These are phyloP conservation scores for Melieria crassipennis DNA, from an alignment of 2,888 invertebrate genomes.

Conservation along the genomic window DNA sequence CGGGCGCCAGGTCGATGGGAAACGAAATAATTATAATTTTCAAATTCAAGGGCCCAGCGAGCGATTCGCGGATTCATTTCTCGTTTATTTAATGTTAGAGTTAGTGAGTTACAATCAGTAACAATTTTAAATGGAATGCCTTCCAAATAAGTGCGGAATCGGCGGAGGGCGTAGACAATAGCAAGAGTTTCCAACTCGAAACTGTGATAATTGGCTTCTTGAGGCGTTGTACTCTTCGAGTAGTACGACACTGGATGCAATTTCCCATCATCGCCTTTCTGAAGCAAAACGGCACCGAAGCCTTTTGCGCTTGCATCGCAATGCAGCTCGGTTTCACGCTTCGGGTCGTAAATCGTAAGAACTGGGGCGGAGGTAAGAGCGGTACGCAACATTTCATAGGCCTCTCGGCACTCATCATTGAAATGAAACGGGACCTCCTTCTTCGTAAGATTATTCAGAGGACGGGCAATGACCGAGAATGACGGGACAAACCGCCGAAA, in stretches of 20 bases:
- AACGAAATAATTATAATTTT: conserved; percentile 39
- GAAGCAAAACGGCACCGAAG: conserved; percentile 35
- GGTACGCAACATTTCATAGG: too few species aligned
- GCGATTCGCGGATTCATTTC: conserved; percentile 46
- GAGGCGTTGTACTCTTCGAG: conserved; percentile 42
- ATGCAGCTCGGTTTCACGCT: too few species aligned
- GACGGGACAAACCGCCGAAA: too few species aligned
- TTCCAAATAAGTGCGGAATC: conserved; percentile 39
- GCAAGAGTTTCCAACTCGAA: conserved; percentile 55
- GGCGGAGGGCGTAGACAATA: conserved; percentile 40
- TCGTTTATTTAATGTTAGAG: conserved; percentile 45
- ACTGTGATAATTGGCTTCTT: conserved; percentile 48
- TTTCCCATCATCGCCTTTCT: conserved; percentile 29
- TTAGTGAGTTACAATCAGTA: conserved; percentile 38
- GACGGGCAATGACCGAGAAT: too few species aligned
- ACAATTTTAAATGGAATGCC: conserved; percentile 36
- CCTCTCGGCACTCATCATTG: too few species aligned
- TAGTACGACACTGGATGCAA: conserved; percentile 33
- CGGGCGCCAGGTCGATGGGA: conserved; percentile 37
- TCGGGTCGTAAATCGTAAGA: too few species aligned
- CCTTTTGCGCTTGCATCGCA: conserved; percentile 14
- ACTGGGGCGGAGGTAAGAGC: too few species aligned
- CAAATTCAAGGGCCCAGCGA: conserved; percentile 48
- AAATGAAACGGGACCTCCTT: too few species aligned
- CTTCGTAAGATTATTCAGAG: too few species aligned